Conservation (phyloP, 2,888 invertebrate genomes). For the Parelbella ahira region DNA sequence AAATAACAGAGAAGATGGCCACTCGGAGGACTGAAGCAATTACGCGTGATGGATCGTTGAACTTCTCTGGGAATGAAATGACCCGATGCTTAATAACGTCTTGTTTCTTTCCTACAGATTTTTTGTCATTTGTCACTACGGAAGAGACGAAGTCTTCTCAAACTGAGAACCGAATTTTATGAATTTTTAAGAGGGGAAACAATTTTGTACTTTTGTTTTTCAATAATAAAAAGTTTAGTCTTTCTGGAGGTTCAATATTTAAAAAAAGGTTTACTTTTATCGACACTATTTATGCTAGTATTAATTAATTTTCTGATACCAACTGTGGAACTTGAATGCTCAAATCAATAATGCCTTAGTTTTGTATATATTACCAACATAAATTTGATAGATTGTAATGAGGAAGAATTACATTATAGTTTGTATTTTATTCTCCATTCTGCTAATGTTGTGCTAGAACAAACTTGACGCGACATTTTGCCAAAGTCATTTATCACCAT, state of each 20-base stretch:
- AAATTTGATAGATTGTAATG: no score
- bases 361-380: no score
- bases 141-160: slow-evolving; percentile 12
- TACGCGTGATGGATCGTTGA: slow-evolving; percentile 69
- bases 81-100: slow-evolving; percentile 63
- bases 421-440: slow-evolving; percentile 7
- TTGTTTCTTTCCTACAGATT: slow-evolving; percentile 54
- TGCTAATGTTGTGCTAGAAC: slow-evolving; percentile 2
- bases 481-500: slow-evolving; percentile 16
- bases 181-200: slow-evolving; percentile 14
- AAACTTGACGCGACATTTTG: slow-evolving; percentile 17
- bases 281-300: no score
- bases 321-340: no score
- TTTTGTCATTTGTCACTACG: slow-evolving; percentile 53
- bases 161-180: slow-evolving; percentile 14
- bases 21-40: slow-evolving; percentile 58
- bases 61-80: slow-evolving; percentile 55
- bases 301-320: no score
- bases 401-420: neutral
- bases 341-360: no score
- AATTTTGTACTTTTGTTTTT: slow-evolving; percentile 16
- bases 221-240: no score
- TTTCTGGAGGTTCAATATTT: no score
- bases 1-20: slow-evolving; percentile 53
- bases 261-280: no score